Evolutionary conservation across 2,113 vertebrate species (phyloP).

Genomic region (Sakesphorus luctuosus): DNA sequence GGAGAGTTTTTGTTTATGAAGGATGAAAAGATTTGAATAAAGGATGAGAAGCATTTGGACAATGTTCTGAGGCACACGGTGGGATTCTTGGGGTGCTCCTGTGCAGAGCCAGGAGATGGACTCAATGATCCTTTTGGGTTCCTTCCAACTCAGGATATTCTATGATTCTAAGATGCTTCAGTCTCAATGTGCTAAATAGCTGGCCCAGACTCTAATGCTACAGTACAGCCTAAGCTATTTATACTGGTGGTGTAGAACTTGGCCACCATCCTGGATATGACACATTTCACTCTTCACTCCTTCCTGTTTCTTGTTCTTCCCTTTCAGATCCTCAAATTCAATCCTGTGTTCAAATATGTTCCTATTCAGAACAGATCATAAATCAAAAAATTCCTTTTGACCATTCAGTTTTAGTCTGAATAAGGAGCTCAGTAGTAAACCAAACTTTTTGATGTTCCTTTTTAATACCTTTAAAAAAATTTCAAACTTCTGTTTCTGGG

Average conservation of each 20-base stretch:
- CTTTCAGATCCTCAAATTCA: neutral
- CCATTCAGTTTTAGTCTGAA: neutral
- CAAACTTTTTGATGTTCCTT: neutral
- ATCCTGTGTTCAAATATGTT: neutral
- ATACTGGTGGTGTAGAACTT: neutral
- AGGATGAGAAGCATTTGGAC: neutral
- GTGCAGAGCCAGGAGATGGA: neutral
- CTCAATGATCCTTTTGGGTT: neutral
- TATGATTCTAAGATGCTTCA: neutral
- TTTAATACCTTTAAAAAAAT: neutral
- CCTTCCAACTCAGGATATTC: neutral
- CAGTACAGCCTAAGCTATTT: neutral
- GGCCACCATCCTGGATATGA: neutral
- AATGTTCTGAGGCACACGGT: fast-evolving
- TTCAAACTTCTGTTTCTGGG: neutral
- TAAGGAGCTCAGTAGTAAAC: neutral
- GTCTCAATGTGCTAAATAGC: neutral
- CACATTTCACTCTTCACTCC: neutral
- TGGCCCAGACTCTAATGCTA: neutral
- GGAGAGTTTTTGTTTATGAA: neutral
- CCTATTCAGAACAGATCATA: neutral
- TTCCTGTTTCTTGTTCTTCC: neutral
- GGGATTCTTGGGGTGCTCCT: neutral
- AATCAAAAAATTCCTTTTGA: neutral
- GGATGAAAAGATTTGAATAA: neutral